Conservation (phyloP, 2,888 invertebrate species). For the Coremacera marginata region DNA sequence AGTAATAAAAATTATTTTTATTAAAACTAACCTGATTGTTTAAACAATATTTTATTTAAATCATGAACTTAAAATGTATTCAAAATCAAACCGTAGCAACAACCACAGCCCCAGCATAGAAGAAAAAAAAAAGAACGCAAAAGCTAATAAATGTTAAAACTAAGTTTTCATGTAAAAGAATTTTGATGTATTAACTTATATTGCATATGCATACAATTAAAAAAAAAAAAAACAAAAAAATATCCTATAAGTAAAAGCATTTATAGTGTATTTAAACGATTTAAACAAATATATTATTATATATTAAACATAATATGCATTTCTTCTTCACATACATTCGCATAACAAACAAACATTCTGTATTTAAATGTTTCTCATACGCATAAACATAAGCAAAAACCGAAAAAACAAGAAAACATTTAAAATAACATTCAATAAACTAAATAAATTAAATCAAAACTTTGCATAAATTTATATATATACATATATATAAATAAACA, state of each 20-base stretch:
- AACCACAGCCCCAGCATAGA: neutral
- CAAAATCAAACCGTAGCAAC: neutral
- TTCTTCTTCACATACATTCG: constrained; percentile 22
- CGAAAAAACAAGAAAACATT: no score
- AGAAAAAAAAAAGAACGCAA: neutral
- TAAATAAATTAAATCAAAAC: constrained; percentile 2
- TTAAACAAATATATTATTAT: neutral
- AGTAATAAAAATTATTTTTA: constrained; percentile 13
- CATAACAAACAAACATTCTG: constrained; percentile 16
- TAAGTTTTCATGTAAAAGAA: constrained; percentile 5
- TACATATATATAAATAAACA: neutral
- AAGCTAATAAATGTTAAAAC: neutral
- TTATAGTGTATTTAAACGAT: constrained; percentile 5
- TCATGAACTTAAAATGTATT: neutral
- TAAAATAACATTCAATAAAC: neutral
- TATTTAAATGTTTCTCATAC: constrained; percentile 15
- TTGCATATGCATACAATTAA: constrained; percentile 18
- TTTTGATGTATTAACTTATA: constrained; percentile 17
- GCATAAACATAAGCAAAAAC: neutral
- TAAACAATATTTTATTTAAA: neutral
- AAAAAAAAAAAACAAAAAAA: neutral
- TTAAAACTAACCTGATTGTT: neutral
- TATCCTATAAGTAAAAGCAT: constrained; percentile 1
- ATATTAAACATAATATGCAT: neutral
- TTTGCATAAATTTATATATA: neutral